Percentiles rank a stretch among this genome's conserved stretches.
phyloP scores from a whole-genome alignment of 2,888 invertebrate species.

The Rutpela maculata region DNA sequence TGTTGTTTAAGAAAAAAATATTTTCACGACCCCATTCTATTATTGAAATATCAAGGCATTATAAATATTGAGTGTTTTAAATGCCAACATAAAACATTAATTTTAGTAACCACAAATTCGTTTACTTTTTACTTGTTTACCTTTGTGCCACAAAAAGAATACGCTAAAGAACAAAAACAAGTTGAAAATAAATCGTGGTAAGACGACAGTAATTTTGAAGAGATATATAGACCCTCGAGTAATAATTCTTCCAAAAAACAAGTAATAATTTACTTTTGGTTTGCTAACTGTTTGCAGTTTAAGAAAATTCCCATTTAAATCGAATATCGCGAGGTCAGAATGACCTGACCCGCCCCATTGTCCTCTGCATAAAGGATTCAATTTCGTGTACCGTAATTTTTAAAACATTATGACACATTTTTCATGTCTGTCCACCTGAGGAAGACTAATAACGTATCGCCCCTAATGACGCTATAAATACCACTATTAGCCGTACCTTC shows the following conservation, averaged over 20 bases:
- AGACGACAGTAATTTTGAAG: constrained; percentile 49
- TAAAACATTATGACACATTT: constrained; percentile 43
- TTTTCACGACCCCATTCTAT: too few species aligned
- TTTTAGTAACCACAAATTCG: background rate
- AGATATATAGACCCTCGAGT: constrained; percentile 54
- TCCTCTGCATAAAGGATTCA: constrained; percentile 53
- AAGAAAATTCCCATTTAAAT: constrained; percentile 39
- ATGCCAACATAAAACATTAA: background rate
- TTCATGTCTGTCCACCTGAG: constrained; percentile 30
- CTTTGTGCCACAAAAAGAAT: background rate
- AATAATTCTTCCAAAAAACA: constrained; percentile 56
- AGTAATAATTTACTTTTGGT: constrained; percentile 54
- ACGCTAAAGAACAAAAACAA: constrained; percentile 21
- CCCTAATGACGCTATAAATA: constrained; percentile 30
- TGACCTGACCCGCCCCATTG: constrained; percentile 53
- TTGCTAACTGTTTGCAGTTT: constrained; percentile 34
- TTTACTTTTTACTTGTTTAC: background rate
- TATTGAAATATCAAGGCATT: background rate
- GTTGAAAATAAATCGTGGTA: constrained; percentile 31
- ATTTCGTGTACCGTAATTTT: constrained; percentile 53
- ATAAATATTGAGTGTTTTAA: background rate
- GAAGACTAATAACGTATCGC: constrained; percentile 34
- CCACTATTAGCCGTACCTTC: constrained; percentile 28
- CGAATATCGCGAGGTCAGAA: constrained; percentile 46
- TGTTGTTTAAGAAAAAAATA: too few species aligned